Conservation (phyloP, 2,113 vertebrate genomes). For the Octodon degus region DNA sequence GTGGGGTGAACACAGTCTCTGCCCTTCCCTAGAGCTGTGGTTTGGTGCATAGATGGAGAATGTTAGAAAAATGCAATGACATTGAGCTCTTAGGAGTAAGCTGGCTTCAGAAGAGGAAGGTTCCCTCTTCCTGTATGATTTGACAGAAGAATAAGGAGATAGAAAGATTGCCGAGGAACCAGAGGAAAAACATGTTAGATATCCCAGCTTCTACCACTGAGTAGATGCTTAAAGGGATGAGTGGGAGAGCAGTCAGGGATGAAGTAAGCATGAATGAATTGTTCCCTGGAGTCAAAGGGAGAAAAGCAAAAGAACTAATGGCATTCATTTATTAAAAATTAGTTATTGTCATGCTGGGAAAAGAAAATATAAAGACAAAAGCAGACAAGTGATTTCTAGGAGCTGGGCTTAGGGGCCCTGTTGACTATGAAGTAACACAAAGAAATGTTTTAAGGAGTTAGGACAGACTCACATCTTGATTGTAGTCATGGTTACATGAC, state of each 20-base stretch:
- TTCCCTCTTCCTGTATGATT: not conserved
- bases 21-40: not conserved
- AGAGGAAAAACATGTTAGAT: not conserved
- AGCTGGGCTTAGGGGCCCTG: not conserved
- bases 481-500: not conserved
- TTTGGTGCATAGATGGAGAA: not conserved
- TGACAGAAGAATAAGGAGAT: not conserved
- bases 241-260: not conserved
- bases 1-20: not conserved
- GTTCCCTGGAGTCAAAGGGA: not conserved
- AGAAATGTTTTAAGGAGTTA: not conserved
- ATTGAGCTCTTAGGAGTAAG: not conserved
- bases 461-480: not conserved
- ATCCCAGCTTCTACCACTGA: not conserved
- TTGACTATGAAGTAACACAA: not conserved
- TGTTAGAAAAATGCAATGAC: not conserved
- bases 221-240: not conserved
- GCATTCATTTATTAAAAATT: not conserved
- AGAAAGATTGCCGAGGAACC: not conserved
- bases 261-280: not conserved
- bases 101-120: not conserved
- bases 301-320: not conserved
- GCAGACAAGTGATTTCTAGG: not conserved
- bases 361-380: not conserved
- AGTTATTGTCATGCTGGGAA: not conserved